Evolutionary conservation across 2,888 invertebrate species (phyloP).

Genomic region (Catocala sponsa): DNA sequence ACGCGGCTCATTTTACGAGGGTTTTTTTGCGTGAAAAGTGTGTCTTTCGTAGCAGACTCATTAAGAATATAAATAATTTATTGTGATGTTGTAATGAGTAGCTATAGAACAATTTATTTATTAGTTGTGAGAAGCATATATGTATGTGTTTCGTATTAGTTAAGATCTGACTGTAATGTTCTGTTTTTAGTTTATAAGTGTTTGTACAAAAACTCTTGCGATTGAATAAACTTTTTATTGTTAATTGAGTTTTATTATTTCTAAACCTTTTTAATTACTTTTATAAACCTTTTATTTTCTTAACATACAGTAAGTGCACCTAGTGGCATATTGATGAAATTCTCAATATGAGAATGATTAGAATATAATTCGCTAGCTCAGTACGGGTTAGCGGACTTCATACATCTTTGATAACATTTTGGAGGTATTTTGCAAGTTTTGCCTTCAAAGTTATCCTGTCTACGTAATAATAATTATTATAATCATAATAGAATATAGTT

Average conservation of each 20-base stretch:
- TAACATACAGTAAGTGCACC: too few relatives aligned
- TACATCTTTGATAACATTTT: too few relatives aligned
- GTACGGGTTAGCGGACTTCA: too few relatives aligned
- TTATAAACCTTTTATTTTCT: background rate
- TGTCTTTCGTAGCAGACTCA: constrained; percentile 44
- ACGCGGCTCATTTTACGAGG: constrained; percentile 4
- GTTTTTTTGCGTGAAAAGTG: constrained; percentile 3
- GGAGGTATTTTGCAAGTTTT: too few relatives aligned
- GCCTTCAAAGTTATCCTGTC: too few relatives aligned
- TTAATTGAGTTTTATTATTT: constrained; percentile 24
- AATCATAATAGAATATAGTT: too few relatives aligned
- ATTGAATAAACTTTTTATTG: constrained; percentile 66
- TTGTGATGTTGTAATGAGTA: constrained; percentile 39
- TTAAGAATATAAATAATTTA: constrained; percentile 40
- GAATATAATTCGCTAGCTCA: too few relatives aligned
- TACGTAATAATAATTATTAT: too few relatives aligned
- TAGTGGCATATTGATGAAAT: too few relatives aligned
- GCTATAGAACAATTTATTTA: constrained; percentile 45
- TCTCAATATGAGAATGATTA: too few relatives aligned
- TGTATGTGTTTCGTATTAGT: constrained; percentile 33
- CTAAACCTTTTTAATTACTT: background rate
- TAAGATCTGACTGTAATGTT: constrained; percentile 47
- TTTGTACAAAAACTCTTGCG: constrained; percentile 78
- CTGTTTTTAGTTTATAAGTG: constrained; percentile 69
- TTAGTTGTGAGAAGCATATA: constrained; percentile 43